phyloP scores from a whole-genome alignment of 2,113 vertebrate species.

The Xiphophorus hellerii region DNA sequence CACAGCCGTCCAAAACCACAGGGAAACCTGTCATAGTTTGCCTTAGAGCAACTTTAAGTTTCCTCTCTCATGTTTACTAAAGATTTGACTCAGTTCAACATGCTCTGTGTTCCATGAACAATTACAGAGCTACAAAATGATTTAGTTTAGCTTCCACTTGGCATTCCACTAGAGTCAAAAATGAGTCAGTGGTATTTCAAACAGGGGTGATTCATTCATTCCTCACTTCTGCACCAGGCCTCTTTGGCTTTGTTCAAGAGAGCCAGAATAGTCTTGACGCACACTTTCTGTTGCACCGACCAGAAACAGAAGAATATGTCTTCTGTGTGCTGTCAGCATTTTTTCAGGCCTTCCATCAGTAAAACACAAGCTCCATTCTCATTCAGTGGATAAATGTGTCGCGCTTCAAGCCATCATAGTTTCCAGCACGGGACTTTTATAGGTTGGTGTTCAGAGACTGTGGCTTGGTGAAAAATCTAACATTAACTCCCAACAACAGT shows the following conservation, averaged over 20 bases:
- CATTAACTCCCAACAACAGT: slow-evolving; percentile 29
- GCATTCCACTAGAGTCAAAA: slow-evolving; percentile 59
- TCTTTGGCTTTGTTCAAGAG: slow-evolving; percentile 53
- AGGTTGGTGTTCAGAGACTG: slow-evolving; percentile 45
- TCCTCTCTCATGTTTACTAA: slow-evolving; percentile 8
- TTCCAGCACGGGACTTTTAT: slow-evolving; percentile 38
- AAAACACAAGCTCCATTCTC: slow-evolving; percentile 24
- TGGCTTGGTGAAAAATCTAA: slow-evolving; percentile 45
- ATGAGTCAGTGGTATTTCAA: slow-evolving; percentile 67
- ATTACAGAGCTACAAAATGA: slow-evolving; percentile 27
- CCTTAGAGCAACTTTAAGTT: slow-evolving; percentile 26
- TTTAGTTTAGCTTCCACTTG: slow-evolving; percentile 46
- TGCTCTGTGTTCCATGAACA: not conserved
- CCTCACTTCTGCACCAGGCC: slow-evolving; percentile 52
- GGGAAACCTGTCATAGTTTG: slow-evolving; percentile 36
- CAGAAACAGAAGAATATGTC: slow-evolving; percentile 35
- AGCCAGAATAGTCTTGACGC: slow-evolving; percentile 57
- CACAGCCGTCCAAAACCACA: slow-evolving; percentile 49
- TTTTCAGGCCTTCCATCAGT: slow-evolving; percentile 37
- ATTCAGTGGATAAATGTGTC: slow-evolving; percentile 44
- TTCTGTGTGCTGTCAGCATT: slow-evolving; percentile 42
- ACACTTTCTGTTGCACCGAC: slow-evolving; percentile 51
- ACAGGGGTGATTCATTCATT: slow-evolving; percentile 73
- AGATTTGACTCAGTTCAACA: slow-evolving; percentile 21
- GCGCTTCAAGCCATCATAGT: slow-evolving; percentile 34